Base-by-base conservation (phyloP, 2,113 vertebrate species). In the Orcinus orca region DNA sequence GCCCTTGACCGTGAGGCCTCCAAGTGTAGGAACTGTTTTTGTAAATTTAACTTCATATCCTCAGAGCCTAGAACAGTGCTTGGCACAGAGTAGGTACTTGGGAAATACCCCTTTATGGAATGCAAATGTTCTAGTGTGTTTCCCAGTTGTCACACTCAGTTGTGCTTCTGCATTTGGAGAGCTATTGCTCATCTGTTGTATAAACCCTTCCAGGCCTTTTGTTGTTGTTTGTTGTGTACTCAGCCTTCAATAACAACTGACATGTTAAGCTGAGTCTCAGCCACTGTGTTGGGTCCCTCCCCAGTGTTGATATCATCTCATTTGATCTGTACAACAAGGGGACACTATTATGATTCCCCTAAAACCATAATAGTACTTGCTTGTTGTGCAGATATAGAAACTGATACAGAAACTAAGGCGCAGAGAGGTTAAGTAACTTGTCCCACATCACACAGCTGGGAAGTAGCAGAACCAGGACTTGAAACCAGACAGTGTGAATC, bases 401-500 rank as follows among this genome's bases (percentile, higher is more conserved):
- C 77, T 18, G 65, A 93, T 41, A 85, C 0, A 93, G 77, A 82
- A 85, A 82, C 83, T 20, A 38, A 85, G 58, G 71, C 73, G 55
- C 47, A 94, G 88, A 71, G 90, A 88, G 36, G 36, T 71, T 80
- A 60, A 81, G 60, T 26, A 63, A 86, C 36, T 77, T 71, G 38
- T 10, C 62, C 84, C 88, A 90, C 47, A 74, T 90, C 92, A 97
- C 83, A 89, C 79, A 93, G 85, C 80, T 79, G 18, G 55, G 44
- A 41, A n/a, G 79, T 14, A 60, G 14, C 8, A 68, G 55, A 79
- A 80, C 25, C 5, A 1, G 41, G 58, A 87, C 70, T 41, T 67
- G 74, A 95, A 95, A 92, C 38, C 38, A 90, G 84, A 94, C 71
- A 60, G 5, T 25, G 36, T 0, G 33, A 79, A 83, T 36, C 74